Evolutionary conservation across 1,140 invertebrate species (phyloP).

Genomic region (Drosophila ficusphila): DNA sequence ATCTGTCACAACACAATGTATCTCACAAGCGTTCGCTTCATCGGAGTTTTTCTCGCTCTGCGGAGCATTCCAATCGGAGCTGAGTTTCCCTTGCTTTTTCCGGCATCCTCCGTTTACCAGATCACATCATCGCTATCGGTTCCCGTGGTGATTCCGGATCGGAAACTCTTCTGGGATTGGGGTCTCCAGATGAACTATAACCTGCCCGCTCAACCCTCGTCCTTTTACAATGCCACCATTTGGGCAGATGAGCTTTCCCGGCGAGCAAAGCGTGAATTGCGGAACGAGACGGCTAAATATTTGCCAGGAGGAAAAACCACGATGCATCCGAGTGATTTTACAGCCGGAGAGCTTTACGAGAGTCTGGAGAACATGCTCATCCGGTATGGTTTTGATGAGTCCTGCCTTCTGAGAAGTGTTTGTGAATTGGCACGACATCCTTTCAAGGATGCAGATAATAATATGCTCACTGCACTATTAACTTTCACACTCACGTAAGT

Average conservation of each 20-base stretch:
- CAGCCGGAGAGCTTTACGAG: conserved; percentile 74
- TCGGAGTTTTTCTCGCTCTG: conserved; percentile 12
- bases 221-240: conserved; percentile 65
- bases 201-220: conserved; percentile 42
- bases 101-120: conserved; percentile 58
- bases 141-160: conserved; percentile 53
- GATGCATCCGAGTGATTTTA: conserved; percentile 67
- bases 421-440: conserved; percentile 76
- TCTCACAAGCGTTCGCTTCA: conserved; percentile 38
- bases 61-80: background rate
- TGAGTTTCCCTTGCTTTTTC: conserved; percentile 52
- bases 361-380: conserved; percentile 54
- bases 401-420: conserved; percentile 71
- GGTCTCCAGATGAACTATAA: conserved; percentile 73
- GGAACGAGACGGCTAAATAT: conserved; percentile 58
- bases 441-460: conserved; percentile 57
- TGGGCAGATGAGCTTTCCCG: conserved; percentile 63
- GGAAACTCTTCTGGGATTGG: conserved; percentile 70
- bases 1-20: conserved; percentile 43
- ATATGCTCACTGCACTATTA: conserved; percentile 68
- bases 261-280: conserved; percentile 30
- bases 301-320: conserved; percentile 1
- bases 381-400: conserved; percentile 68
- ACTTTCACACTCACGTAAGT: conserved; percentile 79
- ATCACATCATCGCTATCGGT: conserved; percentile 62